These are phyloP conservation scores for Dissostichus mawsoni DNA, from an alignment of 2,113 vertebrate species.

Conservation along the genomic window DNA sequence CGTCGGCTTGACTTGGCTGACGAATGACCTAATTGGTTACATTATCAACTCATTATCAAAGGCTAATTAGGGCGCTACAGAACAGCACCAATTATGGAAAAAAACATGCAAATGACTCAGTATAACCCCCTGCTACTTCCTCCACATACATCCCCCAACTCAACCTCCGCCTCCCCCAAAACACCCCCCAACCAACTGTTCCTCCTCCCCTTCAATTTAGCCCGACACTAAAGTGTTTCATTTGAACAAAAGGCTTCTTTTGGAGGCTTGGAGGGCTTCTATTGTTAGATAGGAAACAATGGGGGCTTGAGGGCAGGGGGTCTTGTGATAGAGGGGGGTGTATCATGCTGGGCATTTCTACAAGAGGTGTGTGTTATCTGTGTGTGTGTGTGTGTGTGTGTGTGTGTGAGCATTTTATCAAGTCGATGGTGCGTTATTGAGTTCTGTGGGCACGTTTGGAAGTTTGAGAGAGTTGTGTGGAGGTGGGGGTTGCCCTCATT, in stretches of 20 bases:
- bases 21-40: slow-evolving; percentile 88
- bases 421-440: slow-evolving; percentile 68
- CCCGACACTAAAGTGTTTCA: slow-evolving; percentile 83
- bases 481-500: slow-evolving; percentile 80
- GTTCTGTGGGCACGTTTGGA: slow-evolving; percentile 59
- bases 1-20: slow-evolving; percentile 70
- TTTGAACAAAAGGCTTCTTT: slow-evolving; percentile 82
- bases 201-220: slow-evolving; percentile 79
- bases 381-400: slow-evolving; percentile 44
- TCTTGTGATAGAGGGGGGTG: slow-evolving; percentile 48
- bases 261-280: slow-evolving; percentile 72
- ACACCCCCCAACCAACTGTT: slow-evolving; percentile 31
- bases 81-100: slow-evolving; percentile 88
- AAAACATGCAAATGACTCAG: slow-evolving; percentile 80
- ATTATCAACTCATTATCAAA: slow-evolving; percentile 87
- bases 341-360: slow-evolving; percentile 70
- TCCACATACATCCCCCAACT: slow-evolving; percentile 7
- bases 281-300: slow-evolving; percentile 89
- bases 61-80: slow-evolving; percentile 87
- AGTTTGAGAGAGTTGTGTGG: slow-evolving; percentile 76
- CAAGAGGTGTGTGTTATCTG: slow-evolving; percentile 57
- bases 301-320: slow-evolving; percentile 54
- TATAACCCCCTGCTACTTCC: slow-evolving; percentile 44
- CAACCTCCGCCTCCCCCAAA: slow-evolving; percentile 26
- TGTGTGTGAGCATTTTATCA: slow-evolving; percentile 54